Evolutionary conservation across 2,113 vertebrate species (phyloP).

Genomic region (Numida meleagris): DNA sequence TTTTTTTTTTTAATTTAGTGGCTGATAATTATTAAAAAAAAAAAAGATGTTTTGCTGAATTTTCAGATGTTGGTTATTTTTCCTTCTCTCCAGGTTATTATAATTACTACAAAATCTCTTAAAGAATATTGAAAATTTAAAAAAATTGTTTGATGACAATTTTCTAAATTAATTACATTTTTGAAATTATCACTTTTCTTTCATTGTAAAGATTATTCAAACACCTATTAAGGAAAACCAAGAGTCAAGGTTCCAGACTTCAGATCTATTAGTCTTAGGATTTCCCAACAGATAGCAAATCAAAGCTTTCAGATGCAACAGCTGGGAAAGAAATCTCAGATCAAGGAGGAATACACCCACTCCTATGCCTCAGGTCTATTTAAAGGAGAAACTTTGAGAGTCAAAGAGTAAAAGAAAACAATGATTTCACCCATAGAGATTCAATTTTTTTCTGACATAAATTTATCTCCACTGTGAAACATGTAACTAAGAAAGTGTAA

Average conservation of each 20-base stretch:
- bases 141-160: background rate
- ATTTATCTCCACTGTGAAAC: background rate
- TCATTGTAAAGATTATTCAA: background rate
- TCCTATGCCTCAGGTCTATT: background rate
- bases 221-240: background rate
- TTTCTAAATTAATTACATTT: background rate
- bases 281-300: too few relatives aligned
- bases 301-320: too few relatives aligned
- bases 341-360: background rate
- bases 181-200: background rate
- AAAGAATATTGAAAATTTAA: background rate
- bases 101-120: background rate
- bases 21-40: background rate
- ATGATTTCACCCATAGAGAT: background rate
- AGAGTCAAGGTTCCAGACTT: background rate
- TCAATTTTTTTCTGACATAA: conserved; percentile 11
- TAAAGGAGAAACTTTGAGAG: background rate
- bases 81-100: background rate
- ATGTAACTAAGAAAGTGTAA: background rate
- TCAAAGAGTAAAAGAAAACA: background rate
- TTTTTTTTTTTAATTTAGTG: background rate
- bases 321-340: background rate
- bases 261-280: background rate
- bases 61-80: background rate
- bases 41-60: background rate